Percentiles rank a stretch among this genome's conserved stretches.
phyloP scores from a whole-genome alignment of 2,888 invertebrate species.

The Parnassius smintheus region DNA sequence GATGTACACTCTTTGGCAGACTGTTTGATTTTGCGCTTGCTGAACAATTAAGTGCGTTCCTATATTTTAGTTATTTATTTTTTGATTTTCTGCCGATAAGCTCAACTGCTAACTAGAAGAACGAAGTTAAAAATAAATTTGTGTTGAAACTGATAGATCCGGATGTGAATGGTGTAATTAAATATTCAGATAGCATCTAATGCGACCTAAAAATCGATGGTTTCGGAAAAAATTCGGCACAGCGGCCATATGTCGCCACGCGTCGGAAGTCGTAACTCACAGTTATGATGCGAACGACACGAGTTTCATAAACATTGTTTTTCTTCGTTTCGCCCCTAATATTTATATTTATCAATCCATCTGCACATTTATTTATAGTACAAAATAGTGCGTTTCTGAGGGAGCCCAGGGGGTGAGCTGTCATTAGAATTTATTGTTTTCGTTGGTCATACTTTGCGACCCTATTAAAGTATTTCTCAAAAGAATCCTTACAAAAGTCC shows the following conservation, averaged over 20 bases:
- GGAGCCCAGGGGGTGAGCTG: constrained; percentile 72
- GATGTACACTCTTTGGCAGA: constrained; percentile 67
- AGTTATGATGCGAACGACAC: constrained; percentile 80
- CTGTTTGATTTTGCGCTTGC: constrained; percentile 51
- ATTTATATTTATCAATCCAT: constrained; percentile 82
- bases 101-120: not conserved
- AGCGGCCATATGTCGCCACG: constrained; percentile 71
- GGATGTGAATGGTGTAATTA: constrained; percentile 23
- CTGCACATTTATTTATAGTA: constrained; percentile 81
- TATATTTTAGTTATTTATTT: constrained; percentile 4
- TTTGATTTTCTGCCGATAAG: not conserved
- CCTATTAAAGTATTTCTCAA: constrained; percentile 53
- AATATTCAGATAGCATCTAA: constrained; percentile 29
- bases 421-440: constrained; percentile 80
- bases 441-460: constrained; percentile 71
- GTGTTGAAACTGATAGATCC: not conserved
- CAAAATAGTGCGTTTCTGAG: constrained; percentile 77
- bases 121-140: constrained; percentile 9
- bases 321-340: constrained; percentile 80
- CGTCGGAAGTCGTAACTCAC: constrained; percentile 81
- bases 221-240: constrained; percentile 68
- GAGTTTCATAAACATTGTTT: constrained; percentile 81
- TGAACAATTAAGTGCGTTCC: constrained; percentile 29
- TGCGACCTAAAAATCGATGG: constrained; percentile 24
- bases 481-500: constrained; percentile 36